Evolutionary conservation across 2,797 vertebrate species (phyloP).

Genomic region (Molossus alvarezi): DNA sequence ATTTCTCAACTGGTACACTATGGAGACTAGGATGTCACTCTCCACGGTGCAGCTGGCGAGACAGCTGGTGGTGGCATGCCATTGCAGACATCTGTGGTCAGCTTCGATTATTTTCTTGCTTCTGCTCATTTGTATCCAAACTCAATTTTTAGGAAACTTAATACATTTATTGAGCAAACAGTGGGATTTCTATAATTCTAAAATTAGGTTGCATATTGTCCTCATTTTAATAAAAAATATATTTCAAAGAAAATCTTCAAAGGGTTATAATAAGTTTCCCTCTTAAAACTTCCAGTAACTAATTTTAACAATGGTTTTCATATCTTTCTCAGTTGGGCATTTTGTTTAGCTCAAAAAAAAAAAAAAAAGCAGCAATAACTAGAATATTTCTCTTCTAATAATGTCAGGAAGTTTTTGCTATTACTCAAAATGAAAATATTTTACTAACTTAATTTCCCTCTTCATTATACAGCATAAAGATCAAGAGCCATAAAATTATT

Average conservation of each 20-base stretch:
- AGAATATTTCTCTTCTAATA: constrained; percentile 38
- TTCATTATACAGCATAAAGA: constrained; percentile 23
- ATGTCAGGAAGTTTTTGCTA: constrained; percentile 52
- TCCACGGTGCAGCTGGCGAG: background rate
- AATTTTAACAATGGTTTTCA: constrained; percentile 71
- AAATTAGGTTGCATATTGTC: background rate
- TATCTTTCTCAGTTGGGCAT: constrained; percentile 34
- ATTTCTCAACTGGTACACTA: background rate
- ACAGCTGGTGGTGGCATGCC: background rate
- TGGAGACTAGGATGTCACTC: background rate
- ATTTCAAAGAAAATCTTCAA: constrained; percentile 60
- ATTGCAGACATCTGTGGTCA: background rate
- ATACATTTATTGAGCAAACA: background rate
- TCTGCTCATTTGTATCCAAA: background rate
- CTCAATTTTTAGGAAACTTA: background rate
- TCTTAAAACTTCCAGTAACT: constrained; percentile 59
- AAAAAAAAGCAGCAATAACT: constrained; percentile 34
- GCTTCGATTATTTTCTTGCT: background rate
- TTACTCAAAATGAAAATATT: constrained; percentile 53
- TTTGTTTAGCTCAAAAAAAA: constrained; percentile 53
- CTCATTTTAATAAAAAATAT: constrained; percentile 45
- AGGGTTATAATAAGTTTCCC: background rate
- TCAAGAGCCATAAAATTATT: constrained; percentile 17
- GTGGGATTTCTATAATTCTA: background rate
- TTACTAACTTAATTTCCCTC: constrained; percentile 25